Conservation (phyloP, 2,888 invertebrate genomes). For the Synergus gifuensis region DNA sequence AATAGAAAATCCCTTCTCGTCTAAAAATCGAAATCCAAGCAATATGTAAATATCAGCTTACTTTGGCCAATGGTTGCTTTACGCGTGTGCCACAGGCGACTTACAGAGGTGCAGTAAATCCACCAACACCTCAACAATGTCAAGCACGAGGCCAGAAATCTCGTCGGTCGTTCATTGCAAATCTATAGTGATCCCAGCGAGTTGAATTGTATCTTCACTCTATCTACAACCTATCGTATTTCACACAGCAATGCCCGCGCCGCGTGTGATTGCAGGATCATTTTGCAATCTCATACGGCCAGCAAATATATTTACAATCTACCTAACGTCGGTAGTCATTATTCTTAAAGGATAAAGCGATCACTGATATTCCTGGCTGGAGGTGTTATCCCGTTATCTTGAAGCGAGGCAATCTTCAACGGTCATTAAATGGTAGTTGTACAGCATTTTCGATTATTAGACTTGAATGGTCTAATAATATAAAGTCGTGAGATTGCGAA, state of each 20-base stretch:
- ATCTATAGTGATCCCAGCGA: conserved; percentile 1
- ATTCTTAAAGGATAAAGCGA: conserved; percentile 15
- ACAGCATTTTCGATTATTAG: neutral
- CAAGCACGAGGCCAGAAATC: neutral
- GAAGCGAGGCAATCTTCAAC: neutral
- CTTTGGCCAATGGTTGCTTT: neutral
- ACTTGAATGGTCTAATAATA: neutral
- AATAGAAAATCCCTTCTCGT: neutral
- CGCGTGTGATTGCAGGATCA: conserved; percentile 3
- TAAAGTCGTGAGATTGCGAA: neutral
- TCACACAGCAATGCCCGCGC: conserved; percentile 1
- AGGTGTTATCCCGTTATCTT: neutral
- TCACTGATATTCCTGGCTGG: conserved; percentile 6
- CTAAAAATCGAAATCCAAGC: neutral
- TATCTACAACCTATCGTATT: conserved; percentile 14
- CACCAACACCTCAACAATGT: conserved; percentile 12
- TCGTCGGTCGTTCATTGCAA: too few species aligned
- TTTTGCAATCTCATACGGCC: conserved; percentile 4
- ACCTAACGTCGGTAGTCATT: conserved; percentile 12
- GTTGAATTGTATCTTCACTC: conserved; percentile 12
- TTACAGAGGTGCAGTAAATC: neutral
- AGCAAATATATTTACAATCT: conserved; percentile 15
- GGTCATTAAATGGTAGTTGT: conserved; percentile 5
- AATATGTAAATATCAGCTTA: conserved; percentile 6
- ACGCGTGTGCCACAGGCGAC: conserved; percentile 1